Evolutionary conservation across 2,113 vertebrate species (phyloP), one percentile per base, ranked within the genome.

Genomic region (Alligator mississippiensis): DNA sequence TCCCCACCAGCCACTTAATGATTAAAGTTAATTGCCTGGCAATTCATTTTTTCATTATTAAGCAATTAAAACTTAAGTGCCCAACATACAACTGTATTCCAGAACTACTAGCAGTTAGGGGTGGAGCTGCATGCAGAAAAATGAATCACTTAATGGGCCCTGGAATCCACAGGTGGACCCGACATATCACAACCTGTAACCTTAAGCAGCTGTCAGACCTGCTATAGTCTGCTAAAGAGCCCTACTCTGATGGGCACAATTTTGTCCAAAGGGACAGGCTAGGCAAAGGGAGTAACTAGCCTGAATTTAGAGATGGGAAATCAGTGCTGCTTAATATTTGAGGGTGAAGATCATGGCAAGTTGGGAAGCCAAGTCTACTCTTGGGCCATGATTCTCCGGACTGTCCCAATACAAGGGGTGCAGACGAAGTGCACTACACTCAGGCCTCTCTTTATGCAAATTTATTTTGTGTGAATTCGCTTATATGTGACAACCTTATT

Each of bases 31-130:
- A 95, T 82, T 82, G 76, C 84, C 9, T 62, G 58, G 90, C 3
- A 2, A 90, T 92, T 93, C 90, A n/a, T 21, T 78, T 92, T 92
- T 72, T 92, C 89, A 93, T 90, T 88, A 86, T 61, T 8, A 82
- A 86, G 87, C 85, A 93, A 92, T 77, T 60, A 90, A 76, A 81
- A 82, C 88, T 62, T 76, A 77, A 88, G 25, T 30, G 27, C 54
- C 24, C 59, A 60, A 76, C 78, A 24, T 6, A 38, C 3, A 60
- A 11, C 59, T 72, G 38, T 21, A 3, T 57, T 15, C 22, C 62
- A 25, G 62, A 80, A 38, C 5, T 2, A 21, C 1, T 1, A 10
- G 7, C 16, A 25, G 27, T 38, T 21, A 0, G 1, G 77, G 55
- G 1, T 18, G 11, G 66, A 54, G 78, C 11, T 64, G 25, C 1